phyloP scores from a whole-genome alignment of 1,140 invertebrate genomes.

The Artemia franciscana region DNA sequence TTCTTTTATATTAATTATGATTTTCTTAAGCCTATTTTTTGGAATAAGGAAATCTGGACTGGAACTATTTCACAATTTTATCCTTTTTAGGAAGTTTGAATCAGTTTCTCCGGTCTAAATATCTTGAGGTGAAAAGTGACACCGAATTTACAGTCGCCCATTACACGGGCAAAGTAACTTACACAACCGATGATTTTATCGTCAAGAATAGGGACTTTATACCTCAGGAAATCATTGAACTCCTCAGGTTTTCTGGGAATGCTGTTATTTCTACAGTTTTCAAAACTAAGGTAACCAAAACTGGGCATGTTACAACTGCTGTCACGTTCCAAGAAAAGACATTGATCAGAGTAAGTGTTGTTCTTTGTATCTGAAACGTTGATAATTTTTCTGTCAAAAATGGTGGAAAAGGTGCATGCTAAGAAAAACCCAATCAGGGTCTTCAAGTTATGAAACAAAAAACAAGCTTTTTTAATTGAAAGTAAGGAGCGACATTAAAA shows the following conservation, averaged over 20 bases:
- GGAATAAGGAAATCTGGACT: too few species aligned
- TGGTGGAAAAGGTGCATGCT: too few species aligned
- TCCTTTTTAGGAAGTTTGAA: not conserved
- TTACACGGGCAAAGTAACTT: constrained; percentile 47
- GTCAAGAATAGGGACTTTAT: constrained; percentile 72
- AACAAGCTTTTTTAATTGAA: too few species aligned
- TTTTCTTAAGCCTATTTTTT: too few species aligned
- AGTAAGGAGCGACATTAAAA: too few species aligned
- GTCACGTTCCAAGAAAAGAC: constrained; percentile 13
- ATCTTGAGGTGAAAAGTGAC: constrained; percentile 10
- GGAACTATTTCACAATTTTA: too few species aligned
- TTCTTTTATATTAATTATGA: too few species aligned
- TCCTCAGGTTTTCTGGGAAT: constrained; percentile 47
- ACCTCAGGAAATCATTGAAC: constrained; percentile 43
- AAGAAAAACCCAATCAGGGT: too few species aligned
- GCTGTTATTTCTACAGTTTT: constrained; percentile 50
- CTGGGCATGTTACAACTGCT: constrained; percentile 39
- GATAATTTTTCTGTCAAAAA: too few species aligned
- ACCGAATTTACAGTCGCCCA: constrained; percentile 54
- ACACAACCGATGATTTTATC: constrained; percentile 52
- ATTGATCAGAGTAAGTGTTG: constrained; percentile 20
- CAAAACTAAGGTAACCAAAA: constrained; percentile 58
- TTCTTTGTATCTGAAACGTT: too few species aligned
- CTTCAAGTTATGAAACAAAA: too few species aligned
- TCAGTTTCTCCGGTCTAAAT: not conserved